Evolutionary conservation across 2,888 invertebrate species (phyloP).

Genomic region (Coenonympha arcania): DNA sequence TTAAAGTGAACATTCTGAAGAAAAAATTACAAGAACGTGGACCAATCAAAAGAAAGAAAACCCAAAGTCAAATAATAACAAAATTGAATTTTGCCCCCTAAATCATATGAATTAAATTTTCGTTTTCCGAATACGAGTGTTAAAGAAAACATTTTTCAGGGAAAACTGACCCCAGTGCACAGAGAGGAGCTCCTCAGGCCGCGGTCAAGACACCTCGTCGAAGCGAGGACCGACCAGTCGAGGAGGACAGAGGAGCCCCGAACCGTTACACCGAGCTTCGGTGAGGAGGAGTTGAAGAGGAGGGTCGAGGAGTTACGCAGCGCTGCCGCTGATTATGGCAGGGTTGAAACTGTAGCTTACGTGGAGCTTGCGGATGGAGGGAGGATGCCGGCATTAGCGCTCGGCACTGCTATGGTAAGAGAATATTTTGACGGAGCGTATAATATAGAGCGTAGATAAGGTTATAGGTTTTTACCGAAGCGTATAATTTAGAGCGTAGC

Average conservation of each 20-base stretch:
- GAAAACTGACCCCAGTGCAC: slow-evolving; percentile 32
- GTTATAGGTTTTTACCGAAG: too few relatives aligned
- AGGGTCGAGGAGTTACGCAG: slow-evolving; percentile 39
- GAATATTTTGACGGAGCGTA: too few relatives aligned
- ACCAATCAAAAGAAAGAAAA: too few relatives aligned
- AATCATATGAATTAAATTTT: too few relatives aligned
- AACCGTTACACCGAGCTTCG: background rate
- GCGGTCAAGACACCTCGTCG: background rate
- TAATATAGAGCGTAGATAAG: too few relatives aligned
- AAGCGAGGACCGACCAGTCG: background rate
- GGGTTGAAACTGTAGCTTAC: slow-evolving; percentile 31
- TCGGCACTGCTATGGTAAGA: slow-evolving; percentile 59
- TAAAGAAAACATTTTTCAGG: slow-evolving; percentile 31
- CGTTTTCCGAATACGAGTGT: background rate
- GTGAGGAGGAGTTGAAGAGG: slow-evolving; percentile 33
- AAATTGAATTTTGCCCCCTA: too few relatives aligned
- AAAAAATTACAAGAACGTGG: too few relatives aligned
- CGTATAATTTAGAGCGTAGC: too few relatives aligned
- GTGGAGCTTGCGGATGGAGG: slow-evolving; percentile 39
- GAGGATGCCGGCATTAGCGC: slow-evolving; percentile 45
- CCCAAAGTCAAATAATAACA: too few relatives aligned
- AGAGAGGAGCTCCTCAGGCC: slow-evolving; percentile 15
- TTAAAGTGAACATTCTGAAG: too few relatives aligned
- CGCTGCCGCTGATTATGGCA: slow-evolving; percentile 39
- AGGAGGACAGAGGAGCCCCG: background rate